Base-by-base conservation (phyloP, 1,140 invertebrate species). In the Vanessa tameamea region DNA sequence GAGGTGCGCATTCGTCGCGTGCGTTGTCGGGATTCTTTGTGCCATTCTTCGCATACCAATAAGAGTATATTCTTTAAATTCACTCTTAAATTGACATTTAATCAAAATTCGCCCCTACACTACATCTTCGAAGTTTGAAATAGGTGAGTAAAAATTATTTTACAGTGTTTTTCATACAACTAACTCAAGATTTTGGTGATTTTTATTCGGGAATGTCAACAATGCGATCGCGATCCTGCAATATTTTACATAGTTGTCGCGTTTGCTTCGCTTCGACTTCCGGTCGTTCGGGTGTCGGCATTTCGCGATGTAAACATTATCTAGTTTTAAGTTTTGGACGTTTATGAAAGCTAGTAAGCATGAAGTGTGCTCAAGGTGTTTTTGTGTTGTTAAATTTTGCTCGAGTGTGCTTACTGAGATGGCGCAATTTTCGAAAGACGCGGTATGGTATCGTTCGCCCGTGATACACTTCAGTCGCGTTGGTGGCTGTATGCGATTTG, bases 1-100 rank as follows among this genome's bases (percentile, higher is more conserved):
- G 93, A 94, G 94, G 93, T 97, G 96, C 96, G 96, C 96, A 95
- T 93, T 95, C 94, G 95, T 94, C 94, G 95, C 95, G 94, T 96
- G 96, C 96, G 96, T 97, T 97, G 96, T 97, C 96, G 94, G 95
- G 96, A 97, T 97, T 97, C 96, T 97, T 97, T 97, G 96, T 97
- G 96, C 95, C 96, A 97, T 97, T 97, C 96, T 95, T 97, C 94
- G 95, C 96, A 97, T 97, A 96, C 96, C 96, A 96, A 96, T 96
- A 96, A 96, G 95, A 95, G 95, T 95, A 94, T 95, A 95, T 95
- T 96, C 94, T 94, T 95, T 94, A 94, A 95, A 95, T 95, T 96
- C 95, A 95, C 95, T 89, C 81, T 74, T 82, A 87, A 91, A 90
- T 91, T 88, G 80, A 85, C 83, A 88, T 84, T 82, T 94, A 93